phyloP scores from a whole-genome alignment of 2,888 invertebrate genomes.

The Mesorhabditis sp. region DNA sequence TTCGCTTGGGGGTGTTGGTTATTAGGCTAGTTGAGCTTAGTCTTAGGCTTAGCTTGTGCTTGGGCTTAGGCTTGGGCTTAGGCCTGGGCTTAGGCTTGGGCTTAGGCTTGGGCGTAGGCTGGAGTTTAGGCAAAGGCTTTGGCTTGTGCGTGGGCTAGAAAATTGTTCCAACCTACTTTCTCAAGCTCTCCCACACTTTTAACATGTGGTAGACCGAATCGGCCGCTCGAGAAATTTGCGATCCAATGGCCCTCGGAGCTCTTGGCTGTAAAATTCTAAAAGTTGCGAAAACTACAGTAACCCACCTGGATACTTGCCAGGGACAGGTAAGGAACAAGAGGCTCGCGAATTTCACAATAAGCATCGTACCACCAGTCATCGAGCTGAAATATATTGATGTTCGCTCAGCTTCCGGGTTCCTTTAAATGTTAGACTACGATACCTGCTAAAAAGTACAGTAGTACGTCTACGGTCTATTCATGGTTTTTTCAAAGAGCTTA shows the following conservation, averaged over 20 bases:
- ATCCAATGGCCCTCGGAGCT: constrained; percentile 14
- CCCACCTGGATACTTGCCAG: constrained; percentile 20
- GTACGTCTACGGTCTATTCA: not conserved
- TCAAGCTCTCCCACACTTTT: constrained; percentile 29
- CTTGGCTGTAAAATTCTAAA: not conserved
- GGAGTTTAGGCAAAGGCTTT: no score
- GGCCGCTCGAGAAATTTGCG: constrained; percentile 32
- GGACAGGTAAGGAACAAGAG: constrained; percentile 29
- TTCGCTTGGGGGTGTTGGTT: no score
- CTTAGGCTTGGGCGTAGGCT: no score
- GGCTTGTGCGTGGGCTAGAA: no score
- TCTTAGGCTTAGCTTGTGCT: no score
- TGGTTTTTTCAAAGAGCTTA: constrained; percentile 10
- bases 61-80: no score
- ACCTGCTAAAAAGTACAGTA: not conserved
- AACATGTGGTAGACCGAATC: constrained; percentile 29
- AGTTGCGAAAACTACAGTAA: not conserved
- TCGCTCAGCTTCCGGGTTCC: not conserved
- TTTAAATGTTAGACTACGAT: no score
- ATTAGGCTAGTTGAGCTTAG: no score
- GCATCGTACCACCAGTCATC: constrained; percentile 49
- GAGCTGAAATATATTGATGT: constrained; percentile 26
- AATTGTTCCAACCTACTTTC: constrained; percentile 17
- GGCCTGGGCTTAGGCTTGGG: no score
- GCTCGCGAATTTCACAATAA: constrained; percentile 36